Evolutionary conservation across 2,113 vertebrate species (phyloP).

Genomic region (Tylochromis polylepis): DNA sequence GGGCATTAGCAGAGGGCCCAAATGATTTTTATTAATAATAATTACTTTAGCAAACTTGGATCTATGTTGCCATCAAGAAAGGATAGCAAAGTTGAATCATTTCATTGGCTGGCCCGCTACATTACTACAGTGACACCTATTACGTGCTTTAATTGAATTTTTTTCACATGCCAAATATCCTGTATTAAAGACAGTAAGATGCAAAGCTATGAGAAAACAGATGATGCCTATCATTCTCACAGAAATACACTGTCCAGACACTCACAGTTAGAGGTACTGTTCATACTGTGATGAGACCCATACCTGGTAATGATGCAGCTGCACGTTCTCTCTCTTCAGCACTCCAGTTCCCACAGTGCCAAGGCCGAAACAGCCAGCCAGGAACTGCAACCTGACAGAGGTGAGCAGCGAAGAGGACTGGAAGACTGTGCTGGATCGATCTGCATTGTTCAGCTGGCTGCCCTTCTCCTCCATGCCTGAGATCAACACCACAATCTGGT

Average conservation of each 20-base stretch:
- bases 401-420: slow-evolving; percentile 90
- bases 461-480: slow-evolving; percentile 98
- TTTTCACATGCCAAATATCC: not conserved
- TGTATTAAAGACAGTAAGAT: not conserved
- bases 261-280: not conserved
- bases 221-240: not conserved
- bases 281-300: not conserved
- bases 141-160: not conserved
- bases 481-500: slow-evolving; percentile 92
- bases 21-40: not conserved
- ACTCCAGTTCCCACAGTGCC: slow-evolving; percentile 83
- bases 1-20: not conserved
- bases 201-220: not conserved
- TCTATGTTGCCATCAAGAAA: not conserved
- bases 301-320: slow-evolving; percentile 96
- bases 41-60: not conserved
- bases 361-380: slow-evolving; percentile 94
- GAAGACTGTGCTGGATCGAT: slow-evolving; percentile 74
- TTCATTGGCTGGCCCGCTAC: not conserved
- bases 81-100: not conserved
- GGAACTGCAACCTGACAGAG: slow-evolving; percentile 92
- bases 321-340: slow-evolving; percentile 86
- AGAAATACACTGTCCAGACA: not conserved
- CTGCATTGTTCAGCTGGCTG: slow-evolving; percentile 68
- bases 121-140: not conserved